Percentiles rank a stretch among this genome's conserved stretches.
phyloP scores from a whole-genome alignment of 1,140 invertebrate genomes.

The Plectrocnemia conspersa region DNA sequence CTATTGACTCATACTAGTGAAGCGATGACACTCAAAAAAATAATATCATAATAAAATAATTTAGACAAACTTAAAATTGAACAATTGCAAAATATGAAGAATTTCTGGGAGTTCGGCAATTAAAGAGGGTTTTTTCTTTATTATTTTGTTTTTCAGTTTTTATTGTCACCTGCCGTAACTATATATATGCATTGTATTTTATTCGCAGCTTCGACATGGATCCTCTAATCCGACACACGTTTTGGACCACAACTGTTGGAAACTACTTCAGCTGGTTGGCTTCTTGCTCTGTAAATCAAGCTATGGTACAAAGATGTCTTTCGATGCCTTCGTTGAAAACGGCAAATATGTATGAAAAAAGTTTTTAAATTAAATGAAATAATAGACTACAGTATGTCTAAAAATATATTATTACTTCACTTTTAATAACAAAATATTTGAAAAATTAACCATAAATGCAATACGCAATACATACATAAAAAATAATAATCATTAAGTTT shows the following conservation, averaged over 20 bases:
- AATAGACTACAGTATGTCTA: no score
- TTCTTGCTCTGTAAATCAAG: constrained; percentile 77
- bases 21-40: no score
- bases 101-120: no score
- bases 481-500: no score
- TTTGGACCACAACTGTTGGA: constrained; percentile 76
- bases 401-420: background rate
- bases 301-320: constrained; percentile 78
- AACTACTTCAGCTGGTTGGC: constrained; percentile 78
- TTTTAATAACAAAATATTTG: background rate
- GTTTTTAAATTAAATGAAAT: background rate
- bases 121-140: no score
- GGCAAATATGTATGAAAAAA: constrained; percentile 56
- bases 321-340: constrained; percentile 66
- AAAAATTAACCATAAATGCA: background rate
- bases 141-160: no score
- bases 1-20: no score
- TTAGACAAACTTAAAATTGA: no score
- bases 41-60: no score
- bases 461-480: background rate
- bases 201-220: constrained; percentile 68
- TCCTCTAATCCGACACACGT: constrained; percentile 72
- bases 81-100: no score
- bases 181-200: no score
- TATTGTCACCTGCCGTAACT: no score